Base-by-base conservation (phyloP, 2,888 invertebrate genomes). In the Poecilobothrus nobilitatus region DNA sequence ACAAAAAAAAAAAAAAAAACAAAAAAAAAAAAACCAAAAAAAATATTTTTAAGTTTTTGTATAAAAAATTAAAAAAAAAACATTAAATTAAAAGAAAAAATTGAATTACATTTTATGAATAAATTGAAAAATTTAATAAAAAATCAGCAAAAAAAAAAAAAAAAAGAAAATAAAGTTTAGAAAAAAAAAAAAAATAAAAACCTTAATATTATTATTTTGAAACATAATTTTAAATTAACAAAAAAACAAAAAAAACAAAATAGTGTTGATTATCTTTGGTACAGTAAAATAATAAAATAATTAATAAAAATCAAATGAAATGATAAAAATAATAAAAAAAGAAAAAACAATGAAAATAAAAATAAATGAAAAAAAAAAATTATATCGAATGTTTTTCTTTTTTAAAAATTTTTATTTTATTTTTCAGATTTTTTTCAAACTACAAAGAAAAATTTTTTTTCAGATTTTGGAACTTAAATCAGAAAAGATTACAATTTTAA, bases 1-100 rank as follows among this genome's bases (percentile, higher is more conserved):
- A 71, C 66, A 69, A 69, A 71, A 67, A 68, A 68, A 69, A 70
- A 69, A 69, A 71, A 66, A 70, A n/a, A n/a, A n/a, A n/a, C n/a
- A n/a, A n/a, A n/a, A n/a, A n/a, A n/a, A n/a, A n/a, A n/a, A n/a
- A n/a, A n/a, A n/a, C n/a, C n/a, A n/a, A 71, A 44, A 68, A 69
- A 27, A 68, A 27, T 53, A 53, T 53, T 53, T 53, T 53, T 53
- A 53, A 53, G 53, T 53, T 53, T 37, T 53, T 53, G 53, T 53
- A 53, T 53, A 53, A 53, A 53, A 18, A 3, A 53, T 15, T 67
- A 53, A 68, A 64, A 44, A 68, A 44, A 66, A 22, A 21, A 67
- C 37, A 27, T 27, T 27, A 63, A 66, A 53, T 18, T 53, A 53
- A 53, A n/a, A n/a, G n/a, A n/a, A n/a, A n/a, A 10, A 37, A 37